phyloP scores from a whole-genome alignment of 2,888 invertebrate genomes.

The Dynastes maya region DNA sequence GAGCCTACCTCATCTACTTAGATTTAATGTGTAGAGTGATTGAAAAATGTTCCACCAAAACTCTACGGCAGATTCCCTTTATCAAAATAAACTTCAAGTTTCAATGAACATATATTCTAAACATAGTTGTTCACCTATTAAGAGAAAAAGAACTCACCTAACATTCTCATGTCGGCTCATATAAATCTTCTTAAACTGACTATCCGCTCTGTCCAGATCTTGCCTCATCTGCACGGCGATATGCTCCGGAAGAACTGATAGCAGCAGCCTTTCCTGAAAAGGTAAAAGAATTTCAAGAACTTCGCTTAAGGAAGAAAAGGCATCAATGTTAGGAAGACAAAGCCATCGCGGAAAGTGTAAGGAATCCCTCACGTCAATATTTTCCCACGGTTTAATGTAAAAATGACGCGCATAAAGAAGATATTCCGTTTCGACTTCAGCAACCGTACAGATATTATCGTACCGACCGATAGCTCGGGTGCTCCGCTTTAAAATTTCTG shows the following conservation, averaged over 20 bases:
- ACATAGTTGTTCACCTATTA: too few species aligned
- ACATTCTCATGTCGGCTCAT: conserved; percentile 98
- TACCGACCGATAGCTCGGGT: background rate
- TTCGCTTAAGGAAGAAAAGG: too few species aligned
- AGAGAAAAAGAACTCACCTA: conserved; percentile 75
- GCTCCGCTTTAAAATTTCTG: conserved; percentile 14
- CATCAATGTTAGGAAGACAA: background rate
- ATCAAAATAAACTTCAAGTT: too few species aligned
- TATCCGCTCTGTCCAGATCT: conserved; percentile 92
- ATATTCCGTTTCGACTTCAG: conserved; percentile 1
- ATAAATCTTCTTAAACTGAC: conserved; percentile 97
- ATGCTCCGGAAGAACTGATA: conserved; percentile 96
- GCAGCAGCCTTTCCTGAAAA: conserved; percentile 88
- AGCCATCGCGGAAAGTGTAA: background rate
- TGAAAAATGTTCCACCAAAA: too few species aligned
- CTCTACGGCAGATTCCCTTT: too few species aligned
- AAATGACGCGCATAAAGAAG: conserved; percentile 14
- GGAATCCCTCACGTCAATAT: background rate
- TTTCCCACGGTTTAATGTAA: conserved; percentile 7
- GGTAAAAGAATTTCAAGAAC: conserved; percentile 1
- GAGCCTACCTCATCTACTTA: too few species aligned
- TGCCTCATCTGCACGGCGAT: conserved; percentile 97
- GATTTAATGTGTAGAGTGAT: too few species aligned
- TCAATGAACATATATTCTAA: too few species aligned
- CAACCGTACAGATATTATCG: background rate